Evolutionary conservation across 2,113 vertebrate species (phyloP), one percentile per base, ranked within the genome.

Genomic region (Ibidorhyncha struthersii): DNA sequence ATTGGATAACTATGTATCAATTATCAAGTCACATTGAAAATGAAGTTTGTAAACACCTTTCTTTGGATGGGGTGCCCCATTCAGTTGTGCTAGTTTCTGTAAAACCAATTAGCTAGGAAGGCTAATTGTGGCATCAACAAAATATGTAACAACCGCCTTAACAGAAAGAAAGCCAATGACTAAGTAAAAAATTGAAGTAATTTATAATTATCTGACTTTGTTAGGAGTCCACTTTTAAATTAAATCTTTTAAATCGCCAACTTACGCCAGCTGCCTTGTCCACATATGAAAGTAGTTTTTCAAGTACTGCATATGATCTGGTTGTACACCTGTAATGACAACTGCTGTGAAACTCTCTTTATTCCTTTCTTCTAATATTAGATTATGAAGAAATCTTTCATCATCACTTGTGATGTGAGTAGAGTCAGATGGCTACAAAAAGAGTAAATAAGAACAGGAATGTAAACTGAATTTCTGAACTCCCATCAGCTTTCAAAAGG

Each of bases 191-290:
- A 62, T 61, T 4, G 8, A 92, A 77, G 8, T 16, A 59, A 52
- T 29, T 50, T 1, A 22, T 47, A 25, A 72, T 80, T 69, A 62
- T 58, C 23, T 80, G 62, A 76, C 26, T 86, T 91, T 25, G 18
- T 38, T 40, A 69, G 43, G 9, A 92, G 14, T 11, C 25, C 25
- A 59, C 8, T 69, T 78, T 65, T 23, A 82, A 89, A 71, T 47
- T 15, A 83, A 55, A 76, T 29, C 29, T 74, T 89, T 86, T 55
- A 84, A 95, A 89, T 59, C 50, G 66, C 6, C 12, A 91, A 96
- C 99, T 99, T 96, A 99, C 99, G 99, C 98, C 83, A 99, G 98
- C 84, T 99, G 98, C 92, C 98, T 98, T 89, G 98, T 99, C 99
- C 98, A 99, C 74, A 97, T 96, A 53, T 95, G 59, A 65, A 98